phyloP scores from a whole-genome alignment of 2,888 invertebrate genomes.

The Agriopis marginaria region DNA sequence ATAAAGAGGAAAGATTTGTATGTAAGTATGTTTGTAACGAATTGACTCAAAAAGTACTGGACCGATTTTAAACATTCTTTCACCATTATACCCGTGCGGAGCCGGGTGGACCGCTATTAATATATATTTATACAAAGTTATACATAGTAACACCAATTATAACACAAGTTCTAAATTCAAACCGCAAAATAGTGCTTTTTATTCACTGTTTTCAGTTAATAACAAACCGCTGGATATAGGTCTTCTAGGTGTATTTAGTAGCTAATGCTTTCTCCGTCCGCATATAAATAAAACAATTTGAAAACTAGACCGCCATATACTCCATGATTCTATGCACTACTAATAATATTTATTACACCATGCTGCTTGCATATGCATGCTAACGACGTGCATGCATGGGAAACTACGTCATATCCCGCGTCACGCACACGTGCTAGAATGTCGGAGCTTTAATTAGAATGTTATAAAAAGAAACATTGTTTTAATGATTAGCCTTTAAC shows the following conservation, averaged over 20 bases:
- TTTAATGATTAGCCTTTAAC: slow-evolving; percentile 9
- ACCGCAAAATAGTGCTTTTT: too few relatives aligned
- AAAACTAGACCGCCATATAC: slow-evolving; percentile 10
- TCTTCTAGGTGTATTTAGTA: neutral
- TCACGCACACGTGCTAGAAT: slow-evolving; percentile 29
- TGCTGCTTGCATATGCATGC: slow-evolving; percentile 27
- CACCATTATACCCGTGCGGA: too few relatives aligned
- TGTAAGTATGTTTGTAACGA: too few relatives aligned
- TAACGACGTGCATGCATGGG: slow-evolving; percentile 29
- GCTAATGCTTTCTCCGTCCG: neutral
- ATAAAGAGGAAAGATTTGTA: too few relatives aligned
- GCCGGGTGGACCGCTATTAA: too few relatives aligned
- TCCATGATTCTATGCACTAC: slow-evolving; percentile 12
- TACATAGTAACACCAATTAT: too few relatives aligned
- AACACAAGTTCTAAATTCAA: too few relatives aligned
- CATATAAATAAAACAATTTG: neutral
- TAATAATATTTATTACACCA: slow-evolving; percentile 26
- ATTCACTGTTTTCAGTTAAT: too few relatives aligned
- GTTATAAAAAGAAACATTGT: slow-evolving; percentile 22
- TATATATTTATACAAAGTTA: too few relatives aligned
- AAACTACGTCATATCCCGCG: slow-evolving; percentile 32
- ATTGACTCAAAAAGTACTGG: too few relatives aligned
- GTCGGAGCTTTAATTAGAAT: slow-evolving; percentile 27
- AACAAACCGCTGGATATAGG: neutral
- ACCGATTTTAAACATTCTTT: too few relatives aligned